Percentiles rank a stretch among this genome's conserved stretches.
Conservation (phyloP, 2,888 invertebrate species). For the Agriopis aurantiaria region DNA sequence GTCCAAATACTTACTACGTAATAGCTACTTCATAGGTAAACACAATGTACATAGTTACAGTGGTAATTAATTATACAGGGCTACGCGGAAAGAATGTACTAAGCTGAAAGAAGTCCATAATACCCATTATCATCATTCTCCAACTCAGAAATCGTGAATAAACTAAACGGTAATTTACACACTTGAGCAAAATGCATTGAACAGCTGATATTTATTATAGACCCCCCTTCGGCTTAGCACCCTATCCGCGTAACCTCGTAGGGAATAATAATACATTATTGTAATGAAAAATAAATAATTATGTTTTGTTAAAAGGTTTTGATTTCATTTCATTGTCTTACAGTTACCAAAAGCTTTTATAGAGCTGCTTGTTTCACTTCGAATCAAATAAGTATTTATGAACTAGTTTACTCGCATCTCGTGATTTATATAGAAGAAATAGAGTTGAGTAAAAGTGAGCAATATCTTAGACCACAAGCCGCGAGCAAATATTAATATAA, state of each 20-base stretch:
- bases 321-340: not conserved
- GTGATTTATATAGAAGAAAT: not conserved
- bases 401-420: not conserved
- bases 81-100: too few relatives aligned
- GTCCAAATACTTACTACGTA: constrained; percentile 32
- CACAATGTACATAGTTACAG: constrained; percentile 22
- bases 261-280: constrained; percentile 8
- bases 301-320: constrained; percentile 25
- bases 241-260: not conserved
- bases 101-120: too few relatives aligned
- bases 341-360: too few relatives aligned
- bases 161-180: too few relatives aligned
- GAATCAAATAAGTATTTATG: not conserved
- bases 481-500: constrained; percentile 1
- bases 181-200: too few relatives aligned
- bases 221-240: too few relatives aligned
- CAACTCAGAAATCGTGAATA: too few relatives aligned
- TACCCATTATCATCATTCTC: too few relatives aligned
- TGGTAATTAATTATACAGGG: constrained; percentile 2
- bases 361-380: too few relatives aligned
- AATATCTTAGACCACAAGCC: not conserved
- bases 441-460: not conserved
- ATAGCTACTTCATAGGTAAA: constrained; percentile 21
- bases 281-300: constrained; percentile 26
- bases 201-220: not conserved